Percentiles rank a stretch among this genome's conserved stretches.
These are phyloP conservation scores for Epinephelus awoara DNA, from an alignment of 2,797 vertebrate species.

Conservation along the genomic window DNA sequence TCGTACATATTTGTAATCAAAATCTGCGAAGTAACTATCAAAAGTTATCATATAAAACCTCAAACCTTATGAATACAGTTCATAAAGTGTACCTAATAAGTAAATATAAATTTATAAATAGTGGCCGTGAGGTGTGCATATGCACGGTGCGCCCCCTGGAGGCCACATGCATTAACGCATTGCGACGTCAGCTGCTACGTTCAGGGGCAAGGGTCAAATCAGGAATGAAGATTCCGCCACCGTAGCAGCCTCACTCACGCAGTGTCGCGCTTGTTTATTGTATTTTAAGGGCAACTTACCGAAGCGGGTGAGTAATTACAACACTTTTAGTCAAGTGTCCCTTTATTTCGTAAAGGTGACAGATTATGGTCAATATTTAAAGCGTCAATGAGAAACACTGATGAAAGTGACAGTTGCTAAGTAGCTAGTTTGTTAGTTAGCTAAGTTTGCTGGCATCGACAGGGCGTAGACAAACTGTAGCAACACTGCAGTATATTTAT, in stretches of 20 bases:
- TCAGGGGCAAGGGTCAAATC: conserved; percentile 74
- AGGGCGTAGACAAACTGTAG: background rate
- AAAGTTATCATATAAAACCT: too few species aligned
- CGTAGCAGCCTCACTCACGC: conserved; percentile 47
- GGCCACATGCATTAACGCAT: background rate
- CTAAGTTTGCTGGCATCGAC: conserved; percentile 48
- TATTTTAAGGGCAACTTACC: conserved; percentile 53
- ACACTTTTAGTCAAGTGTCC: rapidly evolving
- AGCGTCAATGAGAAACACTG: background rate
- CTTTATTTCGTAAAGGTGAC: background rate
- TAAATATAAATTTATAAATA: too few species aligned
- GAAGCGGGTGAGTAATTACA: conserved; percentile 66
- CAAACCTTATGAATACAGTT: too few species aligned
- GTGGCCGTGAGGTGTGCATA: too few species aligned
- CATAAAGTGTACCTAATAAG: too few species aligned
- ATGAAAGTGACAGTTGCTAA: conserved; percentile 44
- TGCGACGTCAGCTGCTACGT: conserved; percentile 43
- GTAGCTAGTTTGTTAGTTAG: conserved; percentile 50
- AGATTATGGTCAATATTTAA: background rate
- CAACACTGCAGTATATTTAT: too few species aligned
- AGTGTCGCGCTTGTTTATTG: conserved; percentile 79
- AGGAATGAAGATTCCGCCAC: conserved; percentile 72
- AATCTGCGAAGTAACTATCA: too few species aligned
- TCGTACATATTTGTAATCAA: too few species aligned
- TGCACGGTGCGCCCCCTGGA: conserved; percentile 34